Base-by-base conservation (phyloP, 2,797 vertebrate species). In the Acestrorhynchus altus region DNA sequence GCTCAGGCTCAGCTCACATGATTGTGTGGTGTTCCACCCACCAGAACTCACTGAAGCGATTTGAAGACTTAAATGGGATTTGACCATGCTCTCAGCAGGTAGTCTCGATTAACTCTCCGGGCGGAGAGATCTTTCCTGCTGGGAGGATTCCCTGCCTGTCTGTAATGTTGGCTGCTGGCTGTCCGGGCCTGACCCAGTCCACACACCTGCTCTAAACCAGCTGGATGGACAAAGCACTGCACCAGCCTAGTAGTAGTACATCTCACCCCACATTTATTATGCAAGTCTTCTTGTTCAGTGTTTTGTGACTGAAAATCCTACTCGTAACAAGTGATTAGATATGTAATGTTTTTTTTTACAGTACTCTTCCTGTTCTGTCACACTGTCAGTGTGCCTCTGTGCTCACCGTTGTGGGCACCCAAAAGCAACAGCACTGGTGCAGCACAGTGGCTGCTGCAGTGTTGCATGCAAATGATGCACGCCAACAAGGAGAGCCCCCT, bases 381-480 rank as follows among this genome's bases (percentile, higher is more conserved):
- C 35, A 15, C 8, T 28, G 11, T 66, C 20, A 68, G 15, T 18
- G n/a, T 35, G 1, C 47, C 49, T 70, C 8, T 70, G 35, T 6
- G 35, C 15, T 52, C 26, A 49, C 26, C 26, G 49, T 20, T 61
- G 12, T 54, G 39, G 47, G 11, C 66, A 52, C 16, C 59, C 67
- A 26, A 65, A 75, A 54, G 12, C 20, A 49, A 26, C 26, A 64
- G 65, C 2, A 56, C 1, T 11, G 10, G 1, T 46, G 22, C 26
- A 42, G 24, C 28, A 9, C 60, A 28, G 31, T 26, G 1, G 35
- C 26, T 56, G 52, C 8, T 47, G 59, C 44, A 66, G 16, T 42
- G 60, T 66, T 72, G 67, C 73, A 76, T 76, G 42, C 60, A 65
- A 71, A 66, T 20, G 35, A 40, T 71, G 12, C 40, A 44, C 16